phyloP scores from a whole-genome alignment of 2,113 vertebrate species.

The Phyllostomus hastatus region DNA sequence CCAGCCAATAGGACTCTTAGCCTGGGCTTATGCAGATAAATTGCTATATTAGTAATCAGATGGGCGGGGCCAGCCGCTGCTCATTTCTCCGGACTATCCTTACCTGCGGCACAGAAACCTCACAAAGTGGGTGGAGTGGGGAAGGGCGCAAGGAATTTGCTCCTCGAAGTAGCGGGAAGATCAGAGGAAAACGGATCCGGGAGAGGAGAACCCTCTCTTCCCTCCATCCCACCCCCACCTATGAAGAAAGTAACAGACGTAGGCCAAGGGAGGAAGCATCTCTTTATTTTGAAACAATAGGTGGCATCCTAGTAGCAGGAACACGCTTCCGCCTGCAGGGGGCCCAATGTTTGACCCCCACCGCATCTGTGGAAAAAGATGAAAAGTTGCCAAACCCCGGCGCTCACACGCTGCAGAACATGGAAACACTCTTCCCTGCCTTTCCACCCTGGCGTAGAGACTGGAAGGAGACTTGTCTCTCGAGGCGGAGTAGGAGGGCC shows the following conservation, averaged over 20 bases:
- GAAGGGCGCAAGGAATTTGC: fast-evolving
- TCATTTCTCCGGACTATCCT: fast-evolving
- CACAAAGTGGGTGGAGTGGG: fast-evolving
- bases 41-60: not conserved
- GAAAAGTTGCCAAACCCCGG: not conserved
- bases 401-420: not conserved
- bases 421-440: not conserved
- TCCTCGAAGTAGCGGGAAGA: not conserved
- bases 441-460: not conserved
- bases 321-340: not conserved
- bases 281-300: slow-evolving; percentile 70
- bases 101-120: fast-evolving
- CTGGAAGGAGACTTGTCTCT: not conserved
- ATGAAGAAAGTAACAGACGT: slow-evolving; percentile 39
- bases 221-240: not conserved
- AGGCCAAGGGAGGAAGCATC: slow-evolving; percentile 36
- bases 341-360: not conserved
- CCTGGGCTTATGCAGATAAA: not conserved
- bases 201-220: not conserved
- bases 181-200: not conserved
- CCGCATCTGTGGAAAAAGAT: not conserved
- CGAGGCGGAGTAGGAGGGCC: not conserved
- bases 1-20: slow-evolving; percentile 29
- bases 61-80: not conserved
- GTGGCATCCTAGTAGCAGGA: slow-evolving; percentile 61